A percentile compares a stretch with the other conserved stretches of the same genome.
Evolutionary conservation across 2,797 vertebrate genomes (phyloP).

Genomic region (Siniperca obscura): DNA sequence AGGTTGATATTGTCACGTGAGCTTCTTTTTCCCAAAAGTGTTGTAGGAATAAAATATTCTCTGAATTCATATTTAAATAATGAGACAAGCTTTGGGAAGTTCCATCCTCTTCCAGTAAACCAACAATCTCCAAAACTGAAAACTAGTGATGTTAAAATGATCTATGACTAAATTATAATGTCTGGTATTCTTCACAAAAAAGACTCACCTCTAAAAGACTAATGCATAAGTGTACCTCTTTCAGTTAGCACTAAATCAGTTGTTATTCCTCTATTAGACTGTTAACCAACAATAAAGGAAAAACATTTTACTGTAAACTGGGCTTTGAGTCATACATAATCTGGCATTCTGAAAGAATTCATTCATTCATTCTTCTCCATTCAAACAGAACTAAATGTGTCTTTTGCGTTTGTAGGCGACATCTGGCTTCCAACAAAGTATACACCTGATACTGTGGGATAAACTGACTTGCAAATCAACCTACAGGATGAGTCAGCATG

Average conservation of each 20-base stretch:
- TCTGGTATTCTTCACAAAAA: not conserved
- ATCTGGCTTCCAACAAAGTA: constrained; percentile 52
- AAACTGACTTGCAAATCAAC: constrained; percentile 48
- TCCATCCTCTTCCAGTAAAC: not conserved
- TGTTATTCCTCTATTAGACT: not conserved
- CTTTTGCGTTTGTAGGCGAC: constrained; percentile 49
- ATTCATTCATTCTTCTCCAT: constrained; percentile 31
- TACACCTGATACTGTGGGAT: constrained; percentile 64
- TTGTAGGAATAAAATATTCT: not conserved
- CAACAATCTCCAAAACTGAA: not conserved
- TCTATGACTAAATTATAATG: not conserved
- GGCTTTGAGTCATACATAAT: constrained; percentile 29
- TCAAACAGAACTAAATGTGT: constrained; percentile 46
- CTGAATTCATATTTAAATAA: not conserved
- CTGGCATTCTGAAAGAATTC: constrained; percentile 18
- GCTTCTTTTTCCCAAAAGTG: not conserved
- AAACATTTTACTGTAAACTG: constrained; percentile 17
- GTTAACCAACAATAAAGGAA: constrained; percentile 3
- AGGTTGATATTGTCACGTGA: constrained; percentile 1
- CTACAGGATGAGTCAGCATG: constrained; percentile 68
- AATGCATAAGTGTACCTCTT: not conserved
- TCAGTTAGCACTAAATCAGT: not conserved
- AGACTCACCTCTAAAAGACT: not conserved
- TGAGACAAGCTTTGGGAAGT: not conserved
- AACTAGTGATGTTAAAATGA: not conserved